Evolutionary conservation across 2,797 vertebrate species (phyloP).

Genomic region (Sorex maritimensis): DNA sequence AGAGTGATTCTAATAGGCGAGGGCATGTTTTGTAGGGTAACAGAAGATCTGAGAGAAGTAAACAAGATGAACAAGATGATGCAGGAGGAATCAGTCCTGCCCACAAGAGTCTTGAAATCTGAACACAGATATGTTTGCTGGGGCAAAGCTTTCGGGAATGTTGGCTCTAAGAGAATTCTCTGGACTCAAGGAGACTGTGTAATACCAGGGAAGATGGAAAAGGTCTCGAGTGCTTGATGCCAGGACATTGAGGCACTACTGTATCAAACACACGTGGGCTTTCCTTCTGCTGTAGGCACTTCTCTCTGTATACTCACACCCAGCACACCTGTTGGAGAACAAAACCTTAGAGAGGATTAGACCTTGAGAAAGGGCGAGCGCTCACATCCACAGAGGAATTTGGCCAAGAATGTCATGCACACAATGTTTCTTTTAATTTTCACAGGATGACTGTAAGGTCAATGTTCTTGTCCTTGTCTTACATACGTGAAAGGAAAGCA

Average conservation of each 20-base stretch:
- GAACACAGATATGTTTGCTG: neutral
- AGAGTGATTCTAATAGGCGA: neutral
- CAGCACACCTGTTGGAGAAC: neutral
- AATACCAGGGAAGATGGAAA: too few relatives aligned
- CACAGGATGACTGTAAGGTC: neutral
- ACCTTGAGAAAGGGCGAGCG: neutral
- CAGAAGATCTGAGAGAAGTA: neutral
- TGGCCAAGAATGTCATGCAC: neutral
- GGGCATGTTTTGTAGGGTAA: slow-evolving; percentile 14
- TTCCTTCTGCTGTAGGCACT: neutral
- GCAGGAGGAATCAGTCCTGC: neutral
- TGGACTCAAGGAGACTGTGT: neutral
- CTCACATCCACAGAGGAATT: neutral
- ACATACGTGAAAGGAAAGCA: slow-evolving; percentile 10
- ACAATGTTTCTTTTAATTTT: neutral
- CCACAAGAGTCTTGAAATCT: neutral
- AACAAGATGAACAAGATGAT: neutral
- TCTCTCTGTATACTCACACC: neutral
- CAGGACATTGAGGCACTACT: neutral
- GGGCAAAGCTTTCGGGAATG: neutral
- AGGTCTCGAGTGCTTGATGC: neutral
- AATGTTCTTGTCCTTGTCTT: neutral
- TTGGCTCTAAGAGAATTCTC: neutral
- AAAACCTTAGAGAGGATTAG: neutral
- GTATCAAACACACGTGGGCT: neutral